These are phyloP conservation scores for Tridacna crocea DNA, from an alignment of 2,888 invertebrate species.

Conservation along the genomic window DNA sequence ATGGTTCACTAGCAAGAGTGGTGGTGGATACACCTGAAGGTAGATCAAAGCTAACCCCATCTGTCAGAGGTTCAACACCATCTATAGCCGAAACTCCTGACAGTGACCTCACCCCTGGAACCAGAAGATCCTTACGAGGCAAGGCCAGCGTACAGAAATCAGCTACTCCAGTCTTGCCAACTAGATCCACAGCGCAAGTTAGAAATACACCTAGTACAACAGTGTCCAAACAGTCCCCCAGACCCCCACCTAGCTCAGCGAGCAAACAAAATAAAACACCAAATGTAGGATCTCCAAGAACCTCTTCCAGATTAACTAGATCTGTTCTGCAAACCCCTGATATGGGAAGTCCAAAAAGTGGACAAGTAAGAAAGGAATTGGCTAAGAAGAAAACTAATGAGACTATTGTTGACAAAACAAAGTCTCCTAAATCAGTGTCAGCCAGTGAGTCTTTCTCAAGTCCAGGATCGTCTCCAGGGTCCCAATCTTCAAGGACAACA, in stretches of 20 bases:
- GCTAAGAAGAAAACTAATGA: not conserved
- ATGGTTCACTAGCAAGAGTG: constrained; percentile 16
- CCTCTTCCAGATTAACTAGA: not conserved
- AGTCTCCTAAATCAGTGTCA: not conserved
- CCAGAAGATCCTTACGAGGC: not conserved
- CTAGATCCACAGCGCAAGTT: not conserved
- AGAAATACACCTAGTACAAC: not conserved
- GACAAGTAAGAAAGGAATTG: not conserved
- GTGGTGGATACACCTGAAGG: constrained; percentile 41
- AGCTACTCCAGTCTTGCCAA: not conserved
- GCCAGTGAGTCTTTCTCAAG: constrained; percentile 2
- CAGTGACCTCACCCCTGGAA: not conserved
- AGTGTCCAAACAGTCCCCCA: not conserved
- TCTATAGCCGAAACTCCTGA: constrained; percentile 40
- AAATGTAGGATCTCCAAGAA: not conserved
- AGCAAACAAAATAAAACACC: constrained; percentile 24
- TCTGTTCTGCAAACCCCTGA: not conserved
- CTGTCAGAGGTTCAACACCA: not conserved
- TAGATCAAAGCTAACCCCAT: not conserved
- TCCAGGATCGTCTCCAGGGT: constrained; percentile 1
- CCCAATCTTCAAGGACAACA: not conserved
- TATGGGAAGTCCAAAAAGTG: not conserved
- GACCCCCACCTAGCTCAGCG: not conserved
- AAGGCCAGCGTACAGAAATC: not conserved
- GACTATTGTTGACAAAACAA: not conserved